These are phyloP conservation scores for Umimayanthus kanabou DNA, from an alignment of 92 coral and sea anemone species.

Conservation along the genomic window DNA sequence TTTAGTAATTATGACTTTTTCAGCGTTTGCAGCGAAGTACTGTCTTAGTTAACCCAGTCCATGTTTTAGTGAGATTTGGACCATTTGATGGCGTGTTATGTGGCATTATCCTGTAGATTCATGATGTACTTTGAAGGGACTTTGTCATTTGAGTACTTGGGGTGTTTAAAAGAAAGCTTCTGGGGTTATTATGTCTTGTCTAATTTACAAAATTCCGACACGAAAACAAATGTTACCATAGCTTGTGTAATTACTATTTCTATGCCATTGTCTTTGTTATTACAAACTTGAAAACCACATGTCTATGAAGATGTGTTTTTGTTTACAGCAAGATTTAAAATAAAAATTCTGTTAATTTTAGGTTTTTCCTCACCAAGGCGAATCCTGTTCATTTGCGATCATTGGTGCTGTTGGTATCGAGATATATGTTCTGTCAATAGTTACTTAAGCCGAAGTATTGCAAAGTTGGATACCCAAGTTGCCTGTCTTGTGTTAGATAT, in stretches of 20 bases:
- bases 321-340: neutral
- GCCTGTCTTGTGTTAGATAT: conserved; percentile 65
- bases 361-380: conserved; percentile 56
- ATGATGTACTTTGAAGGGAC: too few relatives aligned
- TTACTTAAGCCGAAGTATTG: conserved; percentile 58
- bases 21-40: too few relatives aligned
- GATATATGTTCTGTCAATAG: conserved; percentile 54
- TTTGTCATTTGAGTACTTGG: neutral
- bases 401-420: conserved; percentile 65
- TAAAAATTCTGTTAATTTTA: neutral
- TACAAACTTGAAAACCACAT: neutral
- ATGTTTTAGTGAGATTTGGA: too few relatives aligned
- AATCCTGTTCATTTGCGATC: conserved; percentile 52
- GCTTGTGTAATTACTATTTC: too few relatives aligned
- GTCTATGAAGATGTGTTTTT: neutral
- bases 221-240: too few relatives aligned
- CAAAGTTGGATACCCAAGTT: conserved; percentile 51
- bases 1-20: too few relatives aligned
- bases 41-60: too few relatives aligned
- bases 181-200: neutral
- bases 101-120: too few relatives aligned
- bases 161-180: neutral
- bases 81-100: too few relatives aligned
- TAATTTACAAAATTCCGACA: too few relatives aligned
- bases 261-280: too few relatives aligned